These are phyloP conservation scores for Zaprionus lachaisei DNA, from an alignment of 1,140 invertebrate genomes.

Conservation along the genomic window DNA sequence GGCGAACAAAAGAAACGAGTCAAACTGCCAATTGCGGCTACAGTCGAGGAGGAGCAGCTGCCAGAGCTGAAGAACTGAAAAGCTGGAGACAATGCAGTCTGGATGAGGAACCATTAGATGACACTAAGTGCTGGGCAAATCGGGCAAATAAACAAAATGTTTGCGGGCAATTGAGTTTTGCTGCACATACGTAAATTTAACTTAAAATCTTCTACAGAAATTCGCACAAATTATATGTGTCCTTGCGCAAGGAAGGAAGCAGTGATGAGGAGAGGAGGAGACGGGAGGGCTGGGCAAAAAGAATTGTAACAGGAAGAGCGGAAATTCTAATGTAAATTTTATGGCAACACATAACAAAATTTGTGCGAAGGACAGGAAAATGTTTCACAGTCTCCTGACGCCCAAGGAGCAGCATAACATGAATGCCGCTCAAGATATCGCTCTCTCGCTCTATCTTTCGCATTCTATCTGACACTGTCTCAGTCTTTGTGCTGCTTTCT, in stretches of 20 bases:
- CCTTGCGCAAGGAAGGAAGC: slow-evolving; percentile 37
- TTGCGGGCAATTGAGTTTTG: slow-evolving; percentile 23
- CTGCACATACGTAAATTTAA: slow-evolving; percentile 26
- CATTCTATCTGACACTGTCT: neutral
- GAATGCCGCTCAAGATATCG: slow-evolving; percentile 36
- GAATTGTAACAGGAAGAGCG: slow-evolving; percentile 22
- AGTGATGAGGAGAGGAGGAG: slow-evolving; percentile 12
- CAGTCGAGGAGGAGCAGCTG: neutral
- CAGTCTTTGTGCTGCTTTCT: neutral
- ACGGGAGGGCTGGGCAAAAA: slow-evolving; percentile 29
- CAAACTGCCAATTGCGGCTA: slow-evolving; percentile 55
- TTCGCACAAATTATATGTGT: slow-evolving; percentile 26
- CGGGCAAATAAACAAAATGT: slow-evolving; percentile 12
- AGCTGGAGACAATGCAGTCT: neutral
- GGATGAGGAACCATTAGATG: neutral
- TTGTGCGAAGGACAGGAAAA: slow-evolving; percentile 50
- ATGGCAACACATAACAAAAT: slow-evolving; percentile 77
- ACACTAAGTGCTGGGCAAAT: neutral
- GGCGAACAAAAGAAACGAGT: slow-evolving; percentile 28
- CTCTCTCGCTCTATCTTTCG: slow-evolving; percentile 6
- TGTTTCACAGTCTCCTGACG: slow-evolving; percentile 24
- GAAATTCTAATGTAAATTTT: slow-evolving; percentile 80
- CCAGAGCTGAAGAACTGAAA: neutral
- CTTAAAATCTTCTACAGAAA: slow-evolving; percentile 7
- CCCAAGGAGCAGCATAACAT: slow-evolving; percentile 12